These are phyloP conservation scores for Dyspetes luteomarginatus DNA, from an alignment of 2,888 invertebrate species.

Conservation along the genomic window DNA sequence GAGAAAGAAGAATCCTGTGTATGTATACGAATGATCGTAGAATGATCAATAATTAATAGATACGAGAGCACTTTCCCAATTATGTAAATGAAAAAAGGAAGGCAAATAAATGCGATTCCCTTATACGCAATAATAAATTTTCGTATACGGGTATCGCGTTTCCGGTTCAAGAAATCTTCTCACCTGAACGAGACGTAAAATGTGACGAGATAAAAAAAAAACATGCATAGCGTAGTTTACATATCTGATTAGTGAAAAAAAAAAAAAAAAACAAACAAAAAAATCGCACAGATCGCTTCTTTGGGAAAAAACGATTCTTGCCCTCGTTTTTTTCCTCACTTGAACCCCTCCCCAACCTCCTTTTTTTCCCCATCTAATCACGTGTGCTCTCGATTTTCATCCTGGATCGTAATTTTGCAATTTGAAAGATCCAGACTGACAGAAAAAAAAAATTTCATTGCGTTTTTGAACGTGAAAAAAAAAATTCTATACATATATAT, in stretches of 20 bases:
- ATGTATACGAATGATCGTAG: conserved; percentile 64
- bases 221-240: conserved; percentile 53
- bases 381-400: conserved; percentile 40
- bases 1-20: conserved; percentile 48
- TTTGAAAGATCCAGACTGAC: conserved; percentile 1
- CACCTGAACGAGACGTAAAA: conserved; percentile 13
- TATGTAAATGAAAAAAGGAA: conserved; percentile 21
- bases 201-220: conserved; percentile 4
- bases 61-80: conserved; percentile 42
- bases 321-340: not conserved
- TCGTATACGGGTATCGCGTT: conserved; percentile 14
- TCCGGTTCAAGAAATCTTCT: conserved; percentile 6
- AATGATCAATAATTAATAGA: conserved; percentile 42
- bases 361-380: not conserved
- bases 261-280: too few species aligned
- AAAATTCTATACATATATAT: conserved; percentile 63
- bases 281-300: conserved; percentile 48
- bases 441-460: conserved; percentile 2
- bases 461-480: conserved; percentile 37
- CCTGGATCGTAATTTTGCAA: conserved; percentile 13
- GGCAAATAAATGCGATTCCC: conserved; percentile 19
- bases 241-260: conserved; percentile 53
- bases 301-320: conserved; percentile 10
- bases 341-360: not conserved
- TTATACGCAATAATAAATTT: conserved; percentile 9